phyloP scores from a whole-genome alignment of 2,113 vertebrate species.

The Crotalus viridis region DNA sequence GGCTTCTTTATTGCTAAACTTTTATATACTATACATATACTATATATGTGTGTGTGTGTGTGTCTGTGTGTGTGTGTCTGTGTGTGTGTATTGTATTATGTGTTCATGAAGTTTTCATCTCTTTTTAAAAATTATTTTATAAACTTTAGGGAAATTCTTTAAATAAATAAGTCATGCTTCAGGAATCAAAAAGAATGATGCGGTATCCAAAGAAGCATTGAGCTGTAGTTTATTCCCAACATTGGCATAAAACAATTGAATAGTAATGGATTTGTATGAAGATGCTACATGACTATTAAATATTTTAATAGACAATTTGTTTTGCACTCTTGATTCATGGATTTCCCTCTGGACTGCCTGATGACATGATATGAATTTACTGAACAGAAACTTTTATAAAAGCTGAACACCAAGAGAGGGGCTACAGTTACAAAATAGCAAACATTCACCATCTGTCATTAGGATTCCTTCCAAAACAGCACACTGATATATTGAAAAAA shows the following conservation, averaged over 20 bases:
- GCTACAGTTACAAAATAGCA: conserved; percentile 44
- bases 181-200: conserved; percentile 28
- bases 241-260: not conserved
- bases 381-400: conserved; percentile 23
- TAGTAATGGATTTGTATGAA: not conserved
- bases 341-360: conserved; percentile 19
- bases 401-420: conserved; percentile 24
- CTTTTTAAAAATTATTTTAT: not conserved
- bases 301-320: conserved; percentile 23
- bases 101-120: not conserved
- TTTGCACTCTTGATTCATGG: not conserved
- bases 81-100: not conserved
- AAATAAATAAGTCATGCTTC: not conserved
- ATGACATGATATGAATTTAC: not conserved
- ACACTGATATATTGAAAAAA: not conserved
- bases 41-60: too few relatives aligned
- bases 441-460: conserved; percentile 43
- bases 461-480: conserved; percentile 40
- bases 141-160: not conserved
- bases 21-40: too few relatives aligned
- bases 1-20: too few relatives aligned
- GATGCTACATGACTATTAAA: conserved; percentile 5
- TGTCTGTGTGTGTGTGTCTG: too few relatives aligned
- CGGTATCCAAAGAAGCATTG: not conserved
- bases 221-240: not conserved